Evolutionary conservation across 1,140 invertebrate genomes (phyloP).

Genomic region (Spodoptera frugiperda): DNA sequence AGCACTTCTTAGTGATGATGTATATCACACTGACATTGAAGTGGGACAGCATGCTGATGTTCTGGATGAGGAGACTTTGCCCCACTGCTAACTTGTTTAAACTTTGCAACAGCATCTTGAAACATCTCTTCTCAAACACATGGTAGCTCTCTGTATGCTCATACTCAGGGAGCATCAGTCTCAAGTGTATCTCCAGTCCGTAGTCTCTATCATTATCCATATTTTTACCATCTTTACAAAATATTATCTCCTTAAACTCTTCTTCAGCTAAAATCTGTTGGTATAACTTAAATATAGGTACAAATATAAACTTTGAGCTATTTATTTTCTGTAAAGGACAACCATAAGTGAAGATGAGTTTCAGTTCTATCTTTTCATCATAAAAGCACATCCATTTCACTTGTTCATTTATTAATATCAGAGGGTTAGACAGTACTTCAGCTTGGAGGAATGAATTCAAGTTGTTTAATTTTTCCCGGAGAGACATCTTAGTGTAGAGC

Average conservation of each 20-base stretch:
- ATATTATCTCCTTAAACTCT: conserved; percentile 72
- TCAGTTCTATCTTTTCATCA: conserved; percentile 58
- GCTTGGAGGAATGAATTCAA: conserved; percentile 72
- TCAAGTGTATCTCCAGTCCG: conserved; percentile 61
- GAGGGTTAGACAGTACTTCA: conserved; percentile 71
- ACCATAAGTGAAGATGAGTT: conserved; percentile 74
- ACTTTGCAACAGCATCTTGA: conserved; percentile 64
- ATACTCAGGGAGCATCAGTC: conserved; percentile 65
- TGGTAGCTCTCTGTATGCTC: conserved; percentile 68
- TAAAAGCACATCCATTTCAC: conserved; percentile 66
- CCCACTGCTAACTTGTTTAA: conserved; percentile 66
- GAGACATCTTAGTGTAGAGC: conserved; percentile 78
- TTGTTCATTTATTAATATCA: conserved; percentile 72
- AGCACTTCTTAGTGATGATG: conserved; percentile 74
- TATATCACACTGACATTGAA: conserved; percentile 81
- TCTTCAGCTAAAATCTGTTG: conserved; percentile 79
- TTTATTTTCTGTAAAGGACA: conserved; percentile 75
- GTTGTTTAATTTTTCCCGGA: conserved; percentile 82
- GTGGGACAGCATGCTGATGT: conserved; percentile 78
- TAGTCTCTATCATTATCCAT: conserved; percentile 53
- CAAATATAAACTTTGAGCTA: conserved; percentile 84
- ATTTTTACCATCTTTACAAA: conserved; percentile 57
- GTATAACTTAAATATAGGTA: conserved; percentile 81
- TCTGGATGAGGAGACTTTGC: conserved; percentile 71
- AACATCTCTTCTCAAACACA: conserved; percentile 77